A percentile compares a stretch with the other conserved stretches of the same genome.
phyloP scores from a whole-genome alignment of 2,113 vertebrate species.

The Eidolon helvum region DNA sequence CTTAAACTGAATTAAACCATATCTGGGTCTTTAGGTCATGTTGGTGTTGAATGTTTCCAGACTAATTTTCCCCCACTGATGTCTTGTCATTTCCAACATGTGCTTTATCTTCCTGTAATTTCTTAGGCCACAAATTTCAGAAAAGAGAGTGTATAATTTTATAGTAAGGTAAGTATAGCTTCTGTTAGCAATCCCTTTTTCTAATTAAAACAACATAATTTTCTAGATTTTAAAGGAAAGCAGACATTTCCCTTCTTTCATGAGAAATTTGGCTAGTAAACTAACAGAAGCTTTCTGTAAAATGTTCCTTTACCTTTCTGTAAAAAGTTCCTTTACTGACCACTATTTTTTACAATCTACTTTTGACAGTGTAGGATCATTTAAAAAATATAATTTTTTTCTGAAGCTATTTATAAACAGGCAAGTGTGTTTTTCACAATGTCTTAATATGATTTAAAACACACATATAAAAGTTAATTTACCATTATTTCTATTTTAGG shows the following conservation, averaged over 20 bases:
- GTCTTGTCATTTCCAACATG: neutral
- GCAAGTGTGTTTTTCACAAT: neutral
- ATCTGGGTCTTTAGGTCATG: neutral
- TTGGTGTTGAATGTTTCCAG: neutral
- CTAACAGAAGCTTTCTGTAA: neutral
- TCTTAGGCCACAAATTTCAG: neutral
- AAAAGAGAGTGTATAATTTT: neutral
- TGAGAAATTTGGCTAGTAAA: neutral
- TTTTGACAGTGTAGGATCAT: neutral
- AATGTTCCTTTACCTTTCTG: neutral
- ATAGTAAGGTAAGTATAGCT: neutral
- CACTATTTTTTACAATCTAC: neutral
- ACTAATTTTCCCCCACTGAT: neutral
- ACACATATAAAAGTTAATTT: neutral
- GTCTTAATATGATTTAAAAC: neutral
- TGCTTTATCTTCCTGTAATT: neutral
- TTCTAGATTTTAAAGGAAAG: constrained; percentile 7
- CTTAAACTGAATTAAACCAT: neutral
- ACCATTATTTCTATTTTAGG: neutral
- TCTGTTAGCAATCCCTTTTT: neutral
- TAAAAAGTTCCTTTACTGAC: neutral
- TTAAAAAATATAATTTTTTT: neutral
- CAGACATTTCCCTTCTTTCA: constrained; percentile 5
- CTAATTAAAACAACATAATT: neutral
- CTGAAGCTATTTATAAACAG: neutral